Conservation (phyloP, 2,797 vertebrate species). For the Momotus momota region DNA sequence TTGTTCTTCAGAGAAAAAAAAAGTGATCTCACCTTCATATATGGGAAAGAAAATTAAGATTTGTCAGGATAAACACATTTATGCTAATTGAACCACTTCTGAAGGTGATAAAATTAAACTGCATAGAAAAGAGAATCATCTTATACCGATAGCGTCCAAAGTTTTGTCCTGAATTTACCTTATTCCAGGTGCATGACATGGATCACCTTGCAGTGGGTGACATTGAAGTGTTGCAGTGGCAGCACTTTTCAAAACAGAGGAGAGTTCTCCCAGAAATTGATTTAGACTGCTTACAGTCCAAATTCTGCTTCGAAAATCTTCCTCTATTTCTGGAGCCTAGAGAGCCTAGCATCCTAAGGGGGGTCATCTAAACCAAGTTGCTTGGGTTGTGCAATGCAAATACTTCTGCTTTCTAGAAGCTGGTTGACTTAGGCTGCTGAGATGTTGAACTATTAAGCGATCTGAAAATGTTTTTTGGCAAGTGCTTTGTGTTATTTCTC, state of each 20-base stretch:
- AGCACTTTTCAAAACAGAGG: neutral
- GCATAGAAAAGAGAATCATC: neutral
- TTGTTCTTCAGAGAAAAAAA: no score
- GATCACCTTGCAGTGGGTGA: neutral
- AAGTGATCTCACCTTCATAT: neutral
- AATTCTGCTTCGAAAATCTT: neutral
- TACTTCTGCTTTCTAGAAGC: neutral
- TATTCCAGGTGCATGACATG: neutral
- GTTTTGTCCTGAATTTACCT: neutral
- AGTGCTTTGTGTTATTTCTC: neutral
- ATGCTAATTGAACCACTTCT: neutral
- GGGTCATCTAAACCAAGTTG: neutral
- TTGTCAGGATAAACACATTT: neutral
- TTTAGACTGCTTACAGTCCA: neutral
- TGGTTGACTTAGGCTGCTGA: neutral
- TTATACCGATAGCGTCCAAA: neutral
- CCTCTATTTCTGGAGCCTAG: neutral
- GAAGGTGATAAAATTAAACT: neutral
- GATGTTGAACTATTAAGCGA: neutral
- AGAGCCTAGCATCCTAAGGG: neutral
- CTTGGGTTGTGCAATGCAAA: neutral
- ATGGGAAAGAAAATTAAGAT: neutral
- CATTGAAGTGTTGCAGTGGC: neutral
- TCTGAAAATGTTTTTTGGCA: neutral
- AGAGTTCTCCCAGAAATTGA: neutral